Evolutionary conservation across 2,113 vertebrate species (phyloP), one percentile per base, ranked within the genome.

Genomic region (Chelonoidis abingdonii): DNA sequence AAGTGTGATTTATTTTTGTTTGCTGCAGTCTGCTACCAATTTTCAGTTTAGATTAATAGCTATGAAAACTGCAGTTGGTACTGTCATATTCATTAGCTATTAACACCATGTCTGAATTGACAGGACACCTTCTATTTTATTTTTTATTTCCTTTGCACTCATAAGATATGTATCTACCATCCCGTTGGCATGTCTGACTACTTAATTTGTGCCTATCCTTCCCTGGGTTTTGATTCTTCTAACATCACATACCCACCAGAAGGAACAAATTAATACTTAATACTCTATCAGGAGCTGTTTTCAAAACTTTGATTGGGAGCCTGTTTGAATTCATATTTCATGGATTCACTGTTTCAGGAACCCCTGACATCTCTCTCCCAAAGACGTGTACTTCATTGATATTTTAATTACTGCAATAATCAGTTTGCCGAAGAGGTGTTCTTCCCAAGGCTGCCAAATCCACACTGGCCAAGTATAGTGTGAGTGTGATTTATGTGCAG

Each of bases 401-500:
- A 96, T 96, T 97, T 97, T 97, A 97, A 97, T 95, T 96, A 93
- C 97, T 95, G 56, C 80, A 92, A 96, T 96, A 97, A 98, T 95
- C 94, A 96, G 89, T 83, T 96, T 97, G 92, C 95, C 90, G 87
- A 95, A 92, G 91, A 93, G 24, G 72, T 95, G 94, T 85, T 87
- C 96, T 97, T 90, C 93, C 89, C 72, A 53, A 84, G 93, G 93
- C 95, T 83, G n/a, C 84, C 88, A 93, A 96, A 96, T 97, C 96
- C 91, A 54, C 96, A 95, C 91, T 62, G 94, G 90, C 94, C 92
- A 92, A 96, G 87, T 95, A 96, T 96, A 95, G 93, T 90, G 89
- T 90, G 93, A 85, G 91, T 95, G 94, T 96, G 96, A 98, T 97
- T 98, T 97, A 96, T 97, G 97, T 95, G 96, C 94, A 96, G 97